Conservation (phyloP, 2,888 invertebrate species). For the Noctua pronuba region DNA sequence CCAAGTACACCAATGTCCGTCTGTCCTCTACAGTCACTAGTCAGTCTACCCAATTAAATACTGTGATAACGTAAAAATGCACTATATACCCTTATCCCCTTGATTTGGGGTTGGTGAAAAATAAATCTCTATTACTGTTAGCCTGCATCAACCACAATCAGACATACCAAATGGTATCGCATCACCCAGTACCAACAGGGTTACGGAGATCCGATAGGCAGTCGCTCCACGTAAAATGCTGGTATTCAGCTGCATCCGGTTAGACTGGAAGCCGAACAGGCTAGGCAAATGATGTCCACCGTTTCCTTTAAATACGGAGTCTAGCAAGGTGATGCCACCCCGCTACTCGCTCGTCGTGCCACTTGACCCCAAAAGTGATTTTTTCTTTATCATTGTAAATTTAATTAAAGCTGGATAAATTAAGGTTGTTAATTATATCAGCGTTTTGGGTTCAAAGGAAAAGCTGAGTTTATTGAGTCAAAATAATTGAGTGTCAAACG, state of each 20-base stretch:
- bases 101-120: neutral
- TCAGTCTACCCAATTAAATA: neutral
- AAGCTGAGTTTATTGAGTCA: slow-evolving; percentile 32
- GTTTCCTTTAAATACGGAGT: neutral
- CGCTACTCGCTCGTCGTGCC: slow-evolving; percentile 2
- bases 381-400: slow-evolving; percentile 53
- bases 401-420: slow-evolving; percentile 53
- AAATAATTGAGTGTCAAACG: slow-evolving; percentile 28
- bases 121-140: neutral
- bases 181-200: too few relatives aligned
- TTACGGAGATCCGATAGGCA: too few relatives aligned
- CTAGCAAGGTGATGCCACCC: neutral
- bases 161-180: too few relatives aligned
- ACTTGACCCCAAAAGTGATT: slow-evolving; percentile 25
- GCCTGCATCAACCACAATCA: neutral
- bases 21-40: neutral
- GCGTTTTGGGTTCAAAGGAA: slow-evolving; percentile 38
- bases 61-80: neutral
- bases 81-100: neutral
- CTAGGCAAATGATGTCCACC: neutral
- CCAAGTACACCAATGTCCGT: neutral
- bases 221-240: too few relatives aligned
- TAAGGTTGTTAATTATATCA: slow-evolving; percentile 51
- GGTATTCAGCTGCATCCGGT: too few relatives aligned
- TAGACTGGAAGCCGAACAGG: too few relatives aligned